Evolutionary conservation across 2,113 vertebrate species (phyloP).

Genomic region (Leptosomus discolor): DNA sequence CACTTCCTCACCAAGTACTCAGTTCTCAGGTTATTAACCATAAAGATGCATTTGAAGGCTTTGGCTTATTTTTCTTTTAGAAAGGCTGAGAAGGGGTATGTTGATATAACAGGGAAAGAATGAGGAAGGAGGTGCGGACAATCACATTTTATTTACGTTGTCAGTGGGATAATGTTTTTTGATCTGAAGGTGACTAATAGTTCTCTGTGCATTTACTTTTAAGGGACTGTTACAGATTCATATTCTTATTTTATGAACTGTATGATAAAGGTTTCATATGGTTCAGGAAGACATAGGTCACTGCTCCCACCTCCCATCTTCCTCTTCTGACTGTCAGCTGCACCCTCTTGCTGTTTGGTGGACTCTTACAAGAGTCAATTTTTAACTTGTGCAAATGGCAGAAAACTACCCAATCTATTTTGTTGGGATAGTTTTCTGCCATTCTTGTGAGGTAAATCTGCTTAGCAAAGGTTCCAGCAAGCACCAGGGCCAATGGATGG

Average conservation of each 20-base stretch:
- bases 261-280: neutral
- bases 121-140: neutral
- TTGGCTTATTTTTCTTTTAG: neutral
- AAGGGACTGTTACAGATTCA: neutral
- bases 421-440: neutral
- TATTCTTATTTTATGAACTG: neutral
- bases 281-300: neutral
- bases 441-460: neutral
- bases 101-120: neutral
- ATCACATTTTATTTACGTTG: neutral
- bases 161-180: neutral
- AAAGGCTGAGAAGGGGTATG: neutral
- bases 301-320: neutral
- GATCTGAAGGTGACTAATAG: neutral
- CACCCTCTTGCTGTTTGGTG: neutral
- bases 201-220: neutral
- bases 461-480: neutral
- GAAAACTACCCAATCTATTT: neutral
- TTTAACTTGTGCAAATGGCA: neutral
- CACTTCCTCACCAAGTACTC: neutral
- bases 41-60: neutral
- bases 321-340: neutral
- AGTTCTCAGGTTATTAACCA: neutral
- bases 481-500: neutral
- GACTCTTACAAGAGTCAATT: neutral